A percentile compares a stretch with the other conserved stretches of the same genome.
phyloP scores from a whole-genome alignment of 2,888 invertebrate genomes.

The Cistogaster globosa region DNA sequence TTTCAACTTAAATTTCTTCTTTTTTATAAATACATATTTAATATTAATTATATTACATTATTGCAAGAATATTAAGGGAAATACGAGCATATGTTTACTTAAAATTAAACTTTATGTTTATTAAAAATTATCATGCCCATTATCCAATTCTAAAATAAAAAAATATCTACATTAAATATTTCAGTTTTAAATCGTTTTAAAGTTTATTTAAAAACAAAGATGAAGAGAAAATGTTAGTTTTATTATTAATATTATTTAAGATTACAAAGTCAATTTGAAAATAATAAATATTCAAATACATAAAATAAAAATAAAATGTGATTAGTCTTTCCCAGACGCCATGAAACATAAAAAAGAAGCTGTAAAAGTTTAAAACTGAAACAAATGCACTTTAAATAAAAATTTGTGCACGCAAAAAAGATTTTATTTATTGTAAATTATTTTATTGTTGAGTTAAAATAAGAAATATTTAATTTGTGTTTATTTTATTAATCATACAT shows the following conservation, averaged over 20 bases:
- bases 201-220: constrained; percentile 18
- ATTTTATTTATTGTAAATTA: background rate
- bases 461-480: background rate
- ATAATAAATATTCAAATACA: constrained; percentile 28
- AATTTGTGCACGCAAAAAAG: constrained; percentile 23
- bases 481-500: background rate
- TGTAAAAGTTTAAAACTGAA: constrained; percentile 54
- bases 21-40: constrained; percentile 5
- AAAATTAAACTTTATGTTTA: background rate
- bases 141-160: constrained; percentile 36
- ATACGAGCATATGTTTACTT: background rate
- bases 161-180: constrained; percentile 9
- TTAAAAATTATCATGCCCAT: constrained; percentile 48
- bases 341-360: constrained; percentile 73
- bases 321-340: constrained; percentile 84
- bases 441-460: constrained; percentile 1
- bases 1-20: constrained; percentile 34
- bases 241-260: constrained; percentile 5
- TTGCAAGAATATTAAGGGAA: background rate
- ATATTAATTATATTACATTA: constrained; percentile 21
- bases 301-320: constrained; percentile 77
- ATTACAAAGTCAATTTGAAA: background rate
- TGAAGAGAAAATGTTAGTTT: constrained; percentile 44
- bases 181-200: constrained; percentile 12
- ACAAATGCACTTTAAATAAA: constrained; percentile 36